Base-by-base conservation (phyloP, 2,797 vertebrate genomes). In the Chaenodraco wilsoni region DNA sequence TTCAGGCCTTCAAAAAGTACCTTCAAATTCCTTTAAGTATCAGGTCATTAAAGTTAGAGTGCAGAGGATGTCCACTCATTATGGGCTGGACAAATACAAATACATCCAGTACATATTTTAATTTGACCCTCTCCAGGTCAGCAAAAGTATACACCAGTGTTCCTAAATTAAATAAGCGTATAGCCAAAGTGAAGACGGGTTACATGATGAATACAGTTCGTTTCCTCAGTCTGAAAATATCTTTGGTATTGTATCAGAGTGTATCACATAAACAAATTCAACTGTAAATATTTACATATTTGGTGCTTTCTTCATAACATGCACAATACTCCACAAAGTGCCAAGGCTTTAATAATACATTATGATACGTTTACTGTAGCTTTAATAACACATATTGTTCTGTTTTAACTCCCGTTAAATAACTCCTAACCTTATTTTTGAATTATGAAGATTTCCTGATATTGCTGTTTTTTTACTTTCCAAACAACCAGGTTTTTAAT, bases 301-400 rank as follows among this genome's bases (percentile, higher is more conserved):
- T 66, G n/a, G 15, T 75, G 58, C 65, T 70, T 76, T 73, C 21
- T 68, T 65, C 21, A 21, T 52, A 4, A 75, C 65, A 15, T 58
- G 19, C 46, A 75, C 4, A 1, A 64, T 49, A 4, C 4, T 41
- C 17, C 54, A 27, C 56, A 9, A 23, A 52, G 13, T 64, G n/a
- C 50, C 9, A 21, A n/a, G 0, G 45, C 16, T 51, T 49, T 21
- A 33, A 16, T 31, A 27, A 19, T 33, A 41, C 64, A 13, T 11
- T 3, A 16, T 51, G 33, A 37, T 1, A 19, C 40, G 51, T 58
- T 43, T 37, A 54, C 57, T 43, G 27, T 40, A 49, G 17, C 46
- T 69, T 19, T 70, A 41, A 56, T 0, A 31, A 41, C 23, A 16
- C 12, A 17, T 12, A 23, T 33, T 33, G 12, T 19, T 27, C 11